Percentiles rank a stretch among this genome's conserved stretches.
phyloP scores from a whole-genome alignment of 1,140 invertebrate genomes.

The Anastatus disparis region DNA sequence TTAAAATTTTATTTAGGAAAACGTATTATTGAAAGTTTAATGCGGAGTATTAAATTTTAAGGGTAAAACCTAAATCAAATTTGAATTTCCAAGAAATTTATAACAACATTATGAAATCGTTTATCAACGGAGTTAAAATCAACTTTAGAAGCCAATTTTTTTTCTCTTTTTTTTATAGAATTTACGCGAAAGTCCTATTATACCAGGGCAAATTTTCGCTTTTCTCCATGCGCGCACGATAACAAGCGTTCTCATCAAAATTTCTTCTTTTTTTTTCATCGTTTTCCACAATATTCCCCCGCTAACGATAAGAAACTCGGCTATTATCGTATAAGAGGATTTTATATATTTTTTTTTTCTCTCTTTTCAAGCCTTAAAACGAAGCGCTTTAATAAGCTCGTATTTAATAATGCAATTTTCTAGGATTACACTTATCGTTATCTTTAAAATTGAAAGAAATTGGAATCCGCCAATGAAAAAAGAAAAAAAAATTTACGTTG shows the following conservation, averaged over 20 bases:
- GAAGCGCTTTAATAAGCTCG: constrained; percentile 31
- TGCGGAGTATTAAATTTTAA: too few species aligned
- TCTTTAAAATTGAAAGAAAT: constrained; percentile 16
- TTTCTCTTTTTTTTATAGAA: too few species aligned
- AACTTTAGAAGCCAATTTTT: neutral
- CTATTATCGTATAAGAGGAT: constrained; percentile 18
- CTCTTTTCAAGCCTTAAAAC: constrained; percentile 27
- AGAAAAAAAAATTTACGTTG: too few species aligned
- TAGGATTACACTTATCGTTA: constrained; percentile 1
- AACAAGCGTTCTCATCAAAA: neutral
- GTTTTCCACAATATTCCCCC: neutral
- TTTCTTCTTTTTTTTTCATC: neutral
- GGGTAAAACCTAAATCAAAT: too few species aligned
- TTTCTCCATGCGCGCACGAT: neutral
- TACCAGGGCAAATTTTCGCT: neutral
- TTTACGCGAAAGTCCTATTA: too few species aligned
- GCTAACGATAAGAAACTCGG: constrained; percentile 9
- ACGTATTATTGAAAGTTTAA: too few species aligned
- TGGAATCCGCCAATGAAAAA: neutral
- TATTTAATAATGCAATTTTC: constrained; percentile 32
- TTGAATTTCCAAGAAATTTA: too few species aligned
- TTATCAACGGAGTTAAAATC: neutral
- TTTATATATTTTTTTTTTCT: too few species aligned
- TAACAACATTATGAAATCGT: too few species aligned
- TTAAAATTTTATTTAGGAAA: too few species aligned